Conservation (phyloP, 2,888 invertebrate genomes). For the Biston stratarius region DNA sequence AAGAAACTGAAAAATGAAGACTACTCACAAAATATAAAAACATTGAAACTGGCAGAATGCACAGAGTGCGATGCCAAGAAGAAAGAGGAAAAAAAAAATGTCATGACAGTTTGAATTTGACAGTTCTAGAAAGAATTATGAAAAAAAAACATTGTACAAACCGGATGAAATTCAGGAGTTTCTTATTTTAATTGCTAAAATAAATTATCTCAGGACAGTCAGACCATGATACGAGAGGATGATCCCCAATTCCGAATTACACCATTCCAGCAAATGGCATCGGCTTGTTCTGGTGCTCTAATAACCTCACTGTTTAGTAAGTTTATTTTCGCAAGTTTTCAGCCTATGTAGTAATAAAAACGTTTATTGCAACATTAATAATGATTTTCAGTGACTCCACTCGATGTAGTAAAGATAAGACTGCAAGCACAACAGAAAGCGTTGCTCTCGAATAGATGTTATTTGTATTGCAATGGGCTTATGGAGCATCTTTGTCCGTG, state of each 20-base stretch:
- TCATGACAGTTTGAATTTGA: background rate
- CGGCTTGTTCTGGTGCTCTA: conserved; percentile 95
- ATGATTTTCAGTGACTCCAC: conserved; percentile 94
- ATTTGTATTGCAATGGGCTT: conserved; percentile 98
- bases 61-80: too few relatives aligned
- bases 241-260: conserved; percentile 92
- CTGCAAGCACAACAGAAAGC: conserved; percentile 97
- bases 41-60: too few relatives aligned
- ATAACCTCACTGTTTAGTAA: conserved; percentile 95
- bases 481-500: conserved; percentile 99
- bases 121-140: conserved; percentile 3
- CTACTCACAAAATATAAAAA: too few relatives aligned
- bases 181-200: conserved; percentile 16
- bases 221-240: conserved; percentile 85
- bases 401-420: conserved; percentile 99
- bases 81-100: too few relatives aligned
- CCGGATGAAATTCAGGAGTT: conserved; percentile 41
- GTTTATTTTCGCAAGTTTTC: conserved; percentile 50
- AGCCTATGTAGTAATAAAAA: conserved; percentile 2
- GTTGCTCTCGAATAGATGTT: conserved; percentile 93
- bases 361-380: conserved; percentile 1
- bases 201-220: conserved; percentile 12
- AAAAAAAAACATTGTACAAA: conserved; percentile 34
- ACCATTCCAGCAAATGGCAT: conserved; percentile 93
- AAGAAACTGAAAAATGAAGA: too few relatives aligned